Percentiles rank a stretch among this genome's conserved stretches.
phyloP scores from a whole-genome alignment of 2,113 vertebrate genomes.

The Platichthys stellatus region DNA sequence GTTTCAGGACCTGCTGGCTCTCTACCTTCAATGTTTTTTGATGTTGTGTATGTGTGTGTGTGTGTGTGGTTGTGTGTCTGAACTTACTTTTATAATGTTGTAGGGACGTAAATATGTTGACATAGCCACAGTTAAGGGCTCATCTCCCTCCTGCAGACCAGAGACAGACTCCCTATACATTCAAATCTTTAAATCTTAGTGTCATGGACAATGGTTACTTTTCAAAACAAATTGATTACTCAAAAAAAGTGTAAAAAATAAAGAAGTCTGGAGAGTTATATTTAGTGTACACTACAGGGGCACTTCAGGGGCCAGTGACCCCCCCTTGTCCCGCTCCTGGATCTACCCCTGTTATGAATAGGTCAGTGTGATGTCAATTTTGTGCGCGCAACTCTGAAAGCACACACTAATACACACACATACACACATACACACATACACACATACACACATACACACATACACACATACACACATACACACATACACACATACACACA shows the following conservation, averaged over 20 bases:
- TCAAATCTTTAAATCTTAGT: background rate
- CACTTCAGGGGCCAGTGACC: too few species aligned
- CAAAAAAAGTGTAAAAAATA: too few species aligned
- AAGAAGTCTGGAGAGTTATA: too few species aligned
- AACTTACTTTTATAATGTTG: background rate
- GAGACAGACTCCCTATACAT: background rate
- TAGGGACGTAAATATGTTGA: background rate
- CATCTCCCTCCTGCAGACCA: background rate
- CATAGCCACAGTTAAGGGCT: background rate
- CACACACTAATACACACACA: background rate
- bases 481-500: background rate
- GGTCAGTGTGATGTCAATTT: too few species aligned
- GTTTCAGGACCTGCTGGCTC: too few species aligned
- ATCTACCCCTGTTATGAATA: too few species aligned
- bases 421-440: background rate
- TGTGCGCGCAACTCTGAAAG: too few species aligned
- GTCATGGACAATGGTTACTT: background rate
- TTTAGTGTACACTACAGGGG: too few species aligned
- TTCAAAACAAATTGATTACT: too few species aligned
- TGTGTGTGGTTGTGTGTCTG: background rate
- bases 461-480: background rate
- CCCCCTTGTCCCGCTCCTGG: too few species aligned
- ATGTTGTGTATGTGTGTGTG: too few species aligned
- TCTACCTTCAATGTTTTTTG: too few species aligned
- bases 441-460: background rate